Evolutionary conservation across 2,797 vertebrate genomes (phyloP), one percentile per base, ranked within the genome.

Genomic region (Anas bernieri): DNA sequence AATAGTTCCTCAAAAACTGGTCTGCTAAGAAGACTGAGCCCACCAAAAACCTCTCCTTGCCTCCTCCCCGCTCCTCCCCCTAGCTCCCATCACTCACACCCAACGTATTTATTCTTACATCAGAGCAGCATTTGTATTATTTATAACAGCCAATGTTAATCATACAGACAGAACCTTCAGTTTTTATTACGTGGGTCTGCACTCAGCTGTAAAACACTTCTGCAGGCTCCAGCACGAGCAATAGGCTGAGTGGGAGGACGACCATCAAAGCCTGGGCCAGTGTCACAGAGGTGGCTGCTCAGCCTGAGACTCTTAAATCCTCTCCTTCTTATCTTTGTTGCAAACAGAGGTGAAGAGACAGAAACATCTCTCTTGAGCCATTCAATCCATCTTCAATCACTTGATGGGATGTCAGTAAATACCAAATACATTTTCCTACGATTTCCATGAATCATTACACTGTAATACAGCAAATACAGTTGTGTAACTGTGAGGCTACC

Each of bases 31-130:
- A 96, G 96, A 91, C 86, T 12, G 21, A 96, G 94, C 66, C 87
- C 79, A 83, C 76, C 77, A 95, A 96, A 96, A 96, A 83, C 92
- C 83, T 75, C 87, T 90, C 52, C 68, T 76, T 0, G 0, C 66
- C 43, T 28, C 48, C 37, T 75, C 45, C 0, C 1, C 9, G 48
- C 15, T 59, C 46, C 89, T 95, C 78, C 94, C 70, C 35, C 61
- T 12, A 86, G 82, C 91, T 94, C 88, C 68, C 96, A 96, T 98
- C 97, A 96, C 84, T 97, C 97, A 97, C 97, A 96, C 96, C 93
- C 95, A 91, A 91, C 63, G 56, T 97, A 97, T 97, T 97, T 98
- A 96, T 92, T 96, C 93, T 95, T 96, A 96, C 83, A 95, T 95
- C 94, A 70, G 91, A 93, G 96, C 93, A 97, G 83, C 96, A 95